phyloP scores from a whole-genome alignment of 1,140 invertebrate genomes.

The Drosophila bipectinata region DNA sequence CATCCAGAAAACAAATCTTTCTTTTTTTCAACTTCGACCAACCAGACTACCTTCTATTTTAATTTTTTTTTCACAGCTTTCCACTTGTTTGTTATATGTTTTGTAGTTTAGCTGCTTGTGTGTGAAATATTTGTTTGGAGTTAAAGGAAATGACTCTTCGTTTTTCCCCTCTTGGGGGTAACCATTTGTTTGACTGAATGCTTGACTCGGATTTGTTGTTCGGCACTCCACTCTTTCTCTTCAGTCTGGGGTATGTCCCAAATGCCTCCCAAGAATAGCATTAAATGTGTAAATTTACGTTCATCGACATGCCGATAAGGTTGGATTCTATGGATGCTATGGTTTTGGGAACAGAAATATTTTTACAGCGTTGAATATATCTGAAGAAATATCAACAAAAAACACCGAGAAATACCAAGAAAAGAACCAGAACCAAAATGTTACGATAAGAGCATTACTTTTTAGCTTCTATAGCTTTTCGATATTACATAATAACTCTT shows the following conservation, averaged over 20 bases:
- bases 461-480: too few species aligned
- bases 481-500: too few species aligned
- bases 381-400: too few species aligned
- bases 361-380: too few species aligned
- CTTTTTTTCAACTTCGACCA: slow-evolving; percentile 5
- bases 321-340: neutral
- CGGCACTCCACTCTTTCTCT: slow-evolving; percentile 18
- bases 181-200: slow-evolving; percentile 32
- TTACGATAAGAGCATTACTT: too few species aligned
- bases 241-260: neutral
- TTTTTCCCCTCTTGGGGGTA: slow-evolving; percentile 27
- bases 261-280: neutral
- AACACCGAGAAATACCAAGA: too few species aligned
- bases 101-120: slow-evolving; percentile 32
- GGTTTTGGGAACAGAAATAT: too few species aligned
- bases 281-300: neutral
- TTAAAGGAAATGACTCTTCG: slow-evolving; percentile 31
- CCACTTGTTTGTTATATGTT: slow-evolving; percentile 18
- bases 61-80: slow-evolving; percentile 19
- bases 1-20: too few species aligned
- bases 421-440: too few species aligned
- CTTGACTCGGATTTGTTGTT: slow-evolving; percentile 48
- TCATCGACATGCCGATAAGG: neutral
- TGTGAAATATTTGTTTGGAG: slow-evolving; percentile 63
- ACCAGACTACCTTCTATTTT: slow-evolving; percentile 28